phyloP scores from a whole-genome alignment of 2,113 vertebrate species.

The Artemisiospiza belli region DNA sequence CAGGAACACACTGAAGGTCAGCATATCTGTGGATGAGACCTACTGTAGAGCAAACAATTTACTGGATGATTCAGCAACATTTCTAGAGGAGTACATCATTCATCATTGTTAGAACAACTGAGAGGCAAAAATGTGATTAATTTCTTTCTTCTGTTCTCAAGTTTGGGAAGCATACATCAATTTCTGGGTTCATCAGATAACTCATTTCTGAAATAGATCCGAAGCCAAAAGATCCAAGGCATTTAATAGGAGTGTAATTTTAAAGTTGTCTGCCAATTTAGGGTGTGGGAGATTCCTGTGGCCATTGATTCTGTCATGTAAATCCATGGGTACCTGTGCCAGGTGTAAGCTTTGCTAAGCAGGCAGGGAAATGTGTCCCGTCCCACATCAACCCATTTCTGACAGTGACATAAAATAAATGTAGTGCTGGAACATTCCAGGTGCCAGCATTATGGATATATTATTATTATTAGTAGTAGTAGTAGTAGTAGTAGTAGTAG shows the following conservation, averaged over 20 bases:
- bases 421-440: background rate
- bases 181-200: slow-evolving; percentile 58
- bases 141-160: slow-evolving; percentile 63
- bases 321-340: background rate
- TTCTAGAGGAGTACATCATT: slow-evolving; percentile 43
- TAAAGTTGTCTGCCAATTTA: background rate
- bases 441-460: rapidly evolving
- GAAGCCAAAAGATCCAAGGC: background rate
- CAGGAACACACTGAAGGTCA: slow-evolving; percentile 67
- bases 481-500: too few relatives aligned
- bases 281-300: background rate
- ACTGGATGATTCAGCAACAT: slow-evolving; percentile 68
- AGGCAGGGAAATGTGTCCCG: background rate
- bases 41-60: slow-evolving; percentile 56
- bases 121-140: slow-evolving; percentile 71
- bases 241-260: background rate
- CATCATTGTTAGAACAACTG: slow-evolving; percentile 66
- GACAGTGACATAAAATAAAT: background rate
- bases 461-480: too few relatives aligned
- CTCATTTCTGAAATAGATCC: slow-evolving; percentile 36
- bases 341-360: background rate
- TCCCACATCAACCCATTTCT: background rate
- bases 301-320: background rate
- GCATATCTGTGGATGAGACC: slow-evolving; percentile 48
- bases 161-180: slow-evolving; percentile 65